Conservation (phyloP, 2,797 vertebrate genomes). For the Sarcoramphus papa region DNA sequence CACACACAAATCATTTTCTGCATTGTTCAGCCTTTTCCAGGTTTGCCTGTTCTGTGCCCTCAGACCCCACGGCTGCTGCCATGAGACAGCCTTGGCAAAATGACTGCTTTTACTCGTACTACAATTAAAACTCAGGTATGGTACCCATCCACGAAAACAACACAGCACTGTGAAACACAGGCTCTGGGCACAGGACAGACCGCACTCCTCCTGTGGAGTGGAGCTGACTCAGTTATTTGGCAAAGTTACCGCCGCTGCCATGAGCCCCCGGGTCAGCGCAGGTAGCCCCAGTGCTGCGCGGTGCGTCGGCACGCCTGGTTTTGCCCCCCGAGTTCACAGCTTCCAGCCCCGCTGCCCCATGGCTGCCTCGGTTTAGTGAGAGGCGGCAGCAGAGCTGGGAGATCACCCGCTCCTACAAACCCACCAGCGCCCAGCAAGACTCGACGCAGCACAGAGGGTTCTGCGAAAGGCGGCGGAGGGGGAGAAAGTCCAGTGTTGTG, state of each 20-base stretch:
- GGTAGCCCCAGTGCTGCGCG: not conserved
- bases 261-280: not conserved
- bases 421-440: not conserved
- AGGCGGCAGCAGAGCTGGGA: not conserved
- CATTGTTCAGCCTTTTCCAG: not conserved
- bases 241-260: not conserved
- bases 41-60: not conserved
- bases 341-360: not conserved
- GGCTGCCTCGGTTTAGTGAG: accelerated
- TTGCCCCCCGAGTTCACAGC: not conserved
- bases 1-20: not conserved
- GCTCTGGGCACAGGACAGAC: not conserved
- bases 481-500: accelerated
- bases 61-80: accelerated
- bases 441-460: not conserved
- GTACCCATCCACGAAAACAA: not conserved
- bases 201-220: accelerated
- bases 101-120: not conserved
- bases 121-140: not conserved
- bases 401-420: not conserved
- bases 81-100: not conserved
- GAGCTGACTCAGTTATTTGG: not conserved
- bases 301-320: not conserved
- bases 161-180: not conserved
- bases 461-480: accelerated